A percentile compares a stretch with the other conserved stretches of the same genome.
Conservation (phyloP, 2,797 vertebrate species). For the Gallinago stenura region DNA sequence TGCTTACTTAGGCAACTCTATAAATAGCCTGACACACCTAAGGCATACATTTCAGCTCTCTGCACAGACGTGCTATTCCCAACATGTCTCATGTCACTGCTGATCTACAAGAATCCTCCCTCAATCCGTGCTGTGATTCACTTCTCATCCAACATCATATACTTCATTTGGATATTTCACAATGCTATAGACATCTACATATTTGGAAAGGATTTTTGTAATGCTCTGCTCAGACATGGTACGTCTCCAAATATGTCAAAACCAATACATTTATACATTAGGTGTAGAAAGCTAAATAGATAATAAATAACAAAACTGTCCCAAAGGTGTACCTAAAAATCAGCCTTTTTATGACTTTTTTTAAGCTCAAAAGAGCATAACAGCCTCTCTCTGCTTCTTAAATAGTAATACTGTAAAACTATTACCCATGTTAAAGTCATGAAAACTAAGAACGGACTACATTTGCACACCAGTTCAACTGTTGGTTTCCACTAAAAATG, state of each 20-base stretch:
- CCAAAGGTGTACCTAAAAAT: not conserved
- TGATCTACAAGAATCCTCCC: conserved; percentile 19
- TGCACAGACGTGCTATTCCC: not conserved
- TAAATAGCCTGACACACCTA: conserved; percentile 18
- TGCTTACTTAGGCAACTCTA: not conserved
- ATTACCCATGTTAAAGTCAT: not conserved
- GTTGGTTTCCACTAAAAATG: not conserved
- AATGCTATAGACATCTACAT: not conserved
- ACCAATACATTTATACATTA: not conserved
- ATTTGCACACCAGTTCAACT: not conserved
- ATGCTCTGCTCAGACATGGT: not conserved
- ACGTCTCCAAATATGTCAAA: not conserved
- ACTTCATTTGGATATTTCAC: not conserved
- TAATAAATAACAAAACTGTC: not conserved
- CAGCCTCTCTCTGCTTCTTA: not conserved
- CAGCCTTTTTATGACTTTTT: not conserved
- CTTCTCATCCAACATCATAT: not conserved
- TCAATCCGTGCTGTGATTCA: not conserved
- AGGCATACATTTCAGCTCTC: not conserved
- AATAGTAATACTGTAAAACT: not conserved
- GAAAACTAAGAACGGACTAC: not conserved
- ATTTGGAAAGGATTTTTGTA: not conserved
- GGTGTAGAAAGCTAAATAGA: not conserved
- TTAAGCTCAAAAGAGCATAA: not conserved
- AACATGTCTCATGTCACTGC: not conserved